Evolutionary conservation across 1,140 invertebrate genomes (phyloP), one percentile per base, ranked within the genome.

Genomic region (Eurosta solidaginis): DNA sequence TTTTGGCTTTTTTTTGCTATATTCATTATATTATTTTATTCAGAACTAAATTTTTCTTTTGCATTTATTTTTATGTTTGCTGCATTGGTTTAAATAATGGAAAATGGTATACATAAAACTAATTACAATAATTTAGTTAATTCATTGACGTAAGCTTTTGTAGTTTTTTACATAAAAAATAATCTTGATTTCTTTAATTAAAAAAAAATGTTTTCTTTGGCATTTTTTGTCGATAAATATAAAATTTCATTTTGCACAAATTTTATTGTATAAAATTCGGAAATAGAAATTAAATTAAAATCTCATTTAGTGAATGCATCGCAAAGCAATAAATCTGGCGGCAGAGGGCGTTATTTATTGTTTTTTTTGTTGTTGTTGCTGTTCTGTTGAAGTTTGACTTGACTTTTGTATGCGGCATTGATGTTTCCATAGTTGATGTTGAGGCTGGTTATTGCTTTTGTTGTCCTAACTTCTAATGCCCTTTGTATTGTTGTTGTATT

Each of bases 401-500:
- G n/a, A n/a, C n/a, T n/a, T n/a, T n/a, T n/a, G n/a, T n/a, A n/a
- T n/a, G n/a, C n/a, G n/a, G n/a, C n/a, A n/a, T 29, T 33, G 59
- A 40, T 54, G 2, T 29, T 68, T 29, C 33, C 22, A 10, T 68
- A 17, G 33, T 27, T 52, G 49, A 22, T 22, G 20, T 10, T 52
- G 25, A 22, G 20, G 25, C 9, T 29, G 17, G 22, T 5, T 29
- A 14, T 29, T 22, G 17, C n/a, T 1, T 78, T 59, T 49, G 78
- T 81, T 79, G 80, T 82, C 78, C 47, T 78, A 78, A 33, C 14
- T 40, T 9, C 9, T 42, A 9, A 68, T 40, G 33, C 59, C n/a
- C 40, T 40, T 36, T 40, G 27, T 68, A 42, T 47, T 74, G n/a
- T 59, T 59, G 54, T 59, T 59, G 54, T 33, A 59, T 33, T 17